Evolutionary conservation across 1,140 invertebrate genomes (phyloP).

Genomic region (Antheraea mylitta): DNA sequence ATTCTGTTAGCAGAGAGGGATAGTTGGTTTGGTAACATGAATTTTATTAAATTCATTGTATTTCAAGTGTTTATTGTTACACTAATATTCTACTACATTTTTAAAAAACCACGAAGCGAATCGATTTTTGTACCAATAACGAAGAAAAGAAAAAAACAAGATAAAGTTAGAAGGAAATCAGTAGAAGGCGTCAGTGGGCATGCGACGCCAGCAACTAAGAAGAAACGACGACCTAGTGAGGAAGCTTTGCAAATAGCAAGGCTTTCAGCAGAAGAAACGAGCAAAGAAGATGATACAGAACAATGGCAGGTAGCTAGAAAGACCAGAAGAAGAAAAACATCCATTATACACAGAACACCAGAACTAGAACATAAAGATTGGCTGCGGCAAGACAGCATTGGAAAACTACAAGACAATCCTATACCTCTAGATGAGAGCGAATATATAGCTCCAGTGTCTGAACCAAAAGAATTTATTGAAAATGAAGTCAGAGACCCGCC

Average conservation of each 20-base stretch:
- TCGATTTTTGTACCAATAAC: constrained; percentile 46
- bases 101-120: constrained; percentile 48
- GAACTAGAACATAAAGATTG: constrained; percentile 38
- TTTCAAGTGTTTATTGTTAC: constrained; percentile 61
- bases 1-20: constrained; percentile 82
- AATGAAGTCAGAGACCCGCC: constrained; percentile 30
- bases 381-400: constrained; percentile 53
- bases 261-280: constrained; percentile 73
- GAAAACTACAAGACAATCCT: constrained; percentile 60
- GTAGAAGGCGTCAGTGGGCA: constrained; percentile 80
- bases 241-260: constrained; percentile 86
- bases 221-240: constrained; percentile 86
- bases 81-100: constrained; percentile 63
- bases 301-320: constrained; percentile 71
- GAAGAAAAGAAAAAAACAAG: constrained; percentile 58
- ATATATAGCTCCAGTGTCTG: constrained; percentile 66
- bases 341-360: constrained; percentile 50
- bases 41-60: constrained; percentile 75
- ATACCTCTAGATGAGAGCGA: constrained; percentile 71
- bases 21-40: constrained; percentile 81
- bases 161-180: constrained; percentile 80
- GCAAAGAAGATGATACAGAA: constrained; percentile 74
- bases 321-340: constrained; percentile 62
- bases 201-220: constrained; percentile 72
- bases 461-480: constrained; percentile 65